Percentiles rank a stretch among this genome's conserved stretches.
Conservation (phyloP, 2,888 invertebrate genomes). For the Acrocyrtus sp. region DNA sequence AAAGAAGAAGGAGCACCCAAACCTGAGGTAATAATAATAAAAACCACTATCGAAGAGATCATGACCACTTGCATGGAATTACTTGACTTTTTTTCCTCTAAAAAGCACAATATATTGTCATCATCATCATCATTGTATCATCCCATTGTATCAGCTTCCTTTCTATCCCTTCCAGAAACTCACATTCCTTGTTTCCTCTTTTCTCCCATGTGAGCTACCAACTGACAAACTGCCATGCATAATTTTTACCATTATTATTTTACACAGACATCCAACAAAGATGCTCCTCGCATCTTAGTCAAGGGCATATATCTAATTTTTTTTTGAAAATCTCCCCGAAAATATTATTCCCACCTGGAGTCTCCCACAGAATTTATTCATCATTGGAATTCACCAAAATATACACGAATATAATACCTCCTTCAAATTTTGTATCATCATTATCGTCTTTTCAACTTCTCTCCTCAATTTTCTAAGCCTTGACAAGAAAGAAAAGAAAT, state of each 20-base stretch:
- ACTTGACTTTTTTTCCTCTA: constrained; percentile 14
- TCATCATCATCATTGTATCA: constrained; percentile 26
- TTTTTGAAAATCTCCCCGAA: constrained; percentile 14
- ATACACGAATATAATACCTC: neutral
- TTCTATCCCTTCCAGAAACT: neutral
- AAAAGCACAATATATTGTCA: constrained; percentile 39
- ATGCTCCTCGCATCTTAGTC: neutral
- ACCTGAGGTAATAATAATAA: constrained; percentile 36
- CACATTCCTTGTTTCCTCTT: neutral
- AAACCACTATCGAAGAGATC: constrained; percentile 18
- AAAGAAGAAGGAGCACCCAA: constrained; percentile 33
- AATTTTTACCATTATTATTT: neutral
- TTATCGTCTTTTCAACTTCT: neutral
- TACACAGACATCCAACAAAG: too few relatives aligned
- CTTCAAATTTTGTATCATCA: neutral
- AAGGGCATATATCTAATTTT: neutral
- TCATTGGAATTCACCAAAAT: neutral
- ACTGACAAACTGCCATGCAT: neutral
- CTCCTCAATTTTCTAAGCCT: too few relatives aligned
- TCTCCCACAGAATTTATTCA: constrained; percentile 37
- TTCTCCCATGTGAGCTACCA: neutral
- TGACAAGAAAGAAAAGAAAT: too few relatives aligned
- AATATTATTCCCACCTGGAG: constrained; percentile 42
- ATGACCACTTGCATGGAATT: constrained; percentile 22
- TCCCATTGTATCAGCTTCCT: constrained; percentile 19